Evolutionary conservation across 64 coral and sea anemone species (phyloP), one percentile per base, ranked within the genome.

Genomic region (Montipora foliosa): DNA sequence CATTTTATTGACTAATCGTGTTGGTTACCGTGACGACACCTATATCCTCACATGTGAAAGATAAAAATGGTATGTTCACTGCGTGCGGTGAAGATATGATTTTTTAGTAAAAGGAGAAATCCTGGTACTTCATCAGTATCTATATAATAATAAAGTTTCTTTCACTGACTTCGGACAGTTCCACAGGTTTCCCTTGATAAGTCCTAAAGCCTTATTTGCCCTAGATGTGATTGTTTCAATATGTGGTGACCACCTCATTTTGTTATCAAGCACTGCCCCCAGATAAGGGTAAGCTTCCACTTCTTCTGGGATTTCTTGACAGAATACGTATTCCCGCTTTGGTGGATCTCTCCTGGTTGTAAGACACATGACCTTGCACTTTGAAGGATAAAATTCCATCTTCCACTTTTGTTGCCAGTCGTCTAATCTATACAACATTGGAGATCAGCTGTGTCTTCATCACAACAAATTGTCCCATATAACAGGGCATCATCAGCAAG

Each of bases 281-380:
- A 29, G 8, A 80, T 80, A 80, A 51, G 78, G 14, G 16, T 80
- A 3, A 49, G 44, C 2, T 44, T 80, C 78, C 44, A 80, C 4
- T 80, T 82, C 79, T 49, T 86, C 55, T 66, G 44, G 67, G 29
- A 84, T 51, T 51, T 86, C 14, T 2, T 37, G 1, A 37, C 37
- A 37, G 37, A 37, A 37, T 37, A 37, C 37, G 2, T 37, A 37
- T 37, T 37, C 37, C 37, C 1, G 37, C 37, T 37, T 37, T 37
- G 37, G 70, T 58, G 29, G 70, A 22, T 89, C 59, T 7, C 53
- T 55, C 75, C 20, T 89, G 17, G 48, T 89, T 58, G 87, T 89
- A 24, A 53, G 0, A 50, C 49, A 78, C 53, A 89, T 58, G 19
- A 78, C 4, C 57, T 89, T 78, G 5, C 47, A 22, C 17, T 89